phyloP scores from a whole-genome alignment of 1,140 invertebrate genomes.

The Pinna nobilis region DNA sequence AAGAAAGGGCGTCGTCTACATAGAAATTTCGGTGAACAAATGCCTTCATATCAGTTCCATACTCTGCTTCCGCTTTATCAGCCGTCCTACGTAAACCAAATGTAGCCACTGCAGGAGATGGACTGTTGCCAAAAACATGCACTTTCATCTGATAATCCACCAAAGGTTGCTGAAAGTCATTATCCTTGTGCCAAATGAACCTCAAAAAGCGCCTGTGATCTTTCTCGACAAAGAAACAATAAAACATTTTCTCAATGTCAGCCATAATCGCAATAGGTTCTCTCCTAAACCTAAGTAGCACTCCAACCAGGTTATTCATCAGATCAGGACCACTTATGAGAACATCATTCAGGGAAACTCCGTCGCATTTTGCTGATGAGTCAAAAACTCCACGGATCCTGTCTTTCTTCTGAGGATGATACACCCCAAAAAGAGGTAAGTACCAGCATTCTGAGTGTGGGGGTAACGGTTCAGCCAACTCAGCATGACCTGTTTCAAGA shows the following conservation, averaged over 20 bases:
- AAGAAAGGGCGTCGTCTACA: conserved; percentile 24
- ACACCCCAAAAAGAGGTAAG: conserved; percentile 41
- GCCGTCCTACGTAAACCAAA: conserved; percentile 35
- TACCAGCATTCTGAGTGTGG: conserved; percentile 40
- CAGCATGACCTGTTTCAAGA: conserved; percentile 34
- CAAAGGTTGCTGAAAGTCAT: not conserved
- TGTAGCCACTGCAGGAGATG: conserved; percentile 41
- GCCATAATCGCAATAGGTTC: conserved; percentile 31
- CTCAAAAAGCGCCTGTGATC: conserved; percentile 36
- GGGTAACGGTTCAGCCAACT: conserved; percentile 28
- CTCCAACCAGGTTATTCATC: conserved; percentile 53
- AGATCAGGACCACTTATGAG: conserved; percentile 64
- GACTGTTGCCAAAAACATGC: conserved; percentile 43
- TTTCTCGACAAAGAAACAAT: conserved; percentile 32
- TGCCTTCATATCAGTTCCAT: not conserved
- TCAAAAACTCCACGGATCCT: conserved; percentile 46
- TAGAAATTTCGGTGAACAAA: conserved; percentile 29
- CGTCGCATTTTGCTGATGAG: conserved; percentile 35
- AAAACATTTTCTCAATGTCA: conserved; percentile 43
- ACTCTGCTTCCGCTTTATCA: conserved; percentile 19
- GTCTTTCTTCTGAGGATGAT: conserved; percentile 40
- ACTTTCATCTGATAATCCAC: conserved; percentile 49
- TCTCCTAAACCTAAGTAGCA: conserved; percentile 47
- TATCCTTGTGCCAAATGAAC: conserved; percentile 41
- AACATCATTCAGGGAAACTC: conserved; percentile 54